Evolutionary conservation across 2,113 vertebrate genomes (phyloP).

Genomic region (Brienomyrus brachyistius): DNA sequence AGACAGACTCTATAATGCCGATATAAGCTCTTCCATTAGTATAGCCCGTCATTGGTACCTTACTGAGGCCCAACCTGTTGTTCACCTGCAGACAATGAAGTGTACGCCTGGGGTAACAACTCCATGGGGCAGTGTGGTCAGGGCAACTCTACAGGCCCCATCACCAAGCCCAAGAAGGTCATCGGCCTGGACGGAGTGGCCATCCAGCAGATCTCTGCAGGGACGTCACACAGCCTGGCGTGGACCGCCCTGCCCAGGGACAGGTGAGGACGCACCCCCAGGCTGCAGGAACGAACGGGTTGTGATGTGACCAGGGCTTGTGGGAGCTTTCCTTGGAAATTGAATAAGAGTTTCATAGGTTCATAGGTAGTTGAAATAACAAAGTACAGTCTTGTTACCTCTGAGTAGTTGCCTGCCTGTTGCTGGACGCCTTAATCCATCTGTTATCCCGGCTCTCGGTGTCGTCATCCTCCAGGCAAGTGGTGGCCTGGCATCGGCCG

Average conservation of each 20-base stretch:
- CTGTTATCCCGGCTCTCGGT: neutral
- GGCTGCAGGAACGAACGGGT: neutral
- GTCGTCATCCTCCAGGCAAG: constrained; percentile 53
- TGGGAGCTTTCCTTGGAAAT: neutral
- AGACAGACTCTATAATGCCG: neutral
- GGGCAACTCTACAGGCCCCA: constrained; percentile 75
- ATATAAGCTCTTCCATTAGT: neutral
- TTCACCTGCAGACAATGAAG: constrained; percentile 69
- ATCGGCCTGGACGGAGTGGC: constrained; percentile 75
- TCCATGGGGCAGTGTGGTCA: constrained; percentile 81
- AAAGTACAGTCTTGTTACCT: neutral
- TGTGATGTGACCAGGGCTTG: neutral
- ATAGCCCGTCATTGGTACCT: neutral
- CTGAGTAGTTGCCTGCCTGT: neutral
- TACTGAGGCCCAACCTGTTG: neutral
- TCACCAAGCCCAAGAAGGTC: constrained; percentile 80
- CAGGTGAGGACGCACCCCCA: constrained; percentile 49
- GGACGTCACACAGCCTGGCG: constrained; percentile 72
- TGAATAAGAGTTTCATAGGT: neutral
- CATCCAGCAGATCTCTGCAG: constrained; percentile 75
- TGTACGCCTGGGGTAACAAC: constrained; percentile 81
- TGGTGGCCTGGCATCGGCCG: constrained; percentile 76
- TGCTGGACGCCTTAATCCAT: neutral
- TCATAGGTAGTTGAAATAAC: neutral
- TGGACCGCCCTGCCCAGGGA: constrained; percentile 78